These are phyloP conservation scores for Eristalis pertinax DNA, from an alignment of 2,888 invertebrate species.

Conservation along the genomic window DNA sequence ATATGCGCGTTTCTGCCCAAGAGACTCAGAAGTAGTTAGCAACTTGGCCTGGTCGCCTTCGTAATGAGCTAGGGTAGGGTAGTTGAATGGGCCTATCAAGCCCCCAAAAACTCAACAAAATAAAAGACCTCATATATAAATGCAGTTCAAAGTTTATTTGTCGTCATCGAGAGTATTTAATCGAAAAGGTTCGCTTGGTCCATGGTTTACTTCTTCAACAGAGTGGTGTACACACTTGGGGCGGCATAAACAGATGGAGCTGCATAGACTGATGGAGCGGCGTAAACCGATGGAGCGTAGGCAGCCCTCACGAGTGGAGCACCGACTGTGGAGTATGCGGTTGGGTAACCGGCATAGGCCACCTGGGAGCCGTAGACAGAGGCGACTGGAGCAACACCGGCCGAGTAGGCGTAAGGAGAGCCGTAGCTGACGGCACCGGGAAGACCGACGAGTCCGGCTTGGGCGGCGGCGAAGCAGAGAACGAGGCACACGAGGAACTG, in stretches of 20 bases:
- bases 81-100: too few relatives aligned
- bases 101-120: background rate
- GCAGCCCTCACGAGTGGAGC: conserved; percentile 38
- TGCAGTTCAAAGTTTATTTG: conserved; percentile 27
- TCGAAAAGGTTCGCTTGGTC: background rate
- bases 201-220: conserved; percentile 41
- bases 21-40: too few relatives aligned
- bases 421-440: conserved; percentile 36
- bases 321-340: conserved; percentile 37
- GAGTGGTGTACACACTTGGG: conserved; percentile 33
- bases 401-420: conserved; percentile 36
- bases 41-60: too few relatives aligned
- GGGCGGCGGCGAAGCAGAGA: conserved; percentile 53
- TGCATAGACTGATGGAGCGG: conserved; percentile 41
- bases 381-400: conserved; percentile 51
- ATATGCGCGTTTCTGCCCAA: too few relatives aligned
- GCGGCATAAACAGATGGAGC: conserved; percentile 36
- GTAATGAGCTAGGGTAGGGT: too few relatives aligned
- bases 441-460: conserved; percentile 43
- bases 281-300: conserved; percentile 32
- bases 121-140: background rate
- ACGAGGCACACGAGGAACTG: conserved; percentile 56
- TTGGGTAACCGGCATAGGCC: conserved; percentile 35
- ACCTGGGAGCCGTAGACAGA: conserved; percentile 34
- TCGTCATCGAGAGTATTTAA: conserved; percentile 1